These are phyloP conservation scores for Philopotamus ludificatus DNA, from an alignment of 1,140 invertebrate genomes.

Conservation along the genomic window DNA sequence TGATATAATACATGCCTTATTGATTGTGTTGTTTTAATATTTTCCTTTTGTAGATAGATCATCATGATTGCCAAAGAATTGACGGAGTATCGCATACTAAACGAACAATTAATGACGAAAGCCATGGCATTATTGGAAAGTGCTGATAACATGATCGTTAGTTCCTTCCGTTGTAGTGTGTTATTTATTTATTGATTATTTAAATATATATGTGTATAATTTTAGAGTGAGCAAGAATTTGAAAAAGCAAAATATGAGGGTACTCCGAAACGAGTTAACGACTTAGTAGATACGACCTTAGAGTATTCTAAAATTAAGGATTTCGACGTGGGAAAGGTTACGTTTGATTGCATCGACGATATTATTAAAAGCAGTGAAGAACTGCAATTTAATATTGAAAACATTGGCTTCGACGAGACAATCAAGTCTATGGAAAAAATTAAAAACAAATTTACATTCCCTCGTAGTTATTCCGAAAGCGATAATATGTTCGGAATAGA, in stretches of 20 bases:
- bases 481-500: background rate
- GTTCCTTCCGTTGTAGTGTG: background rate
- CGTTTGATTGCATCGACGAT: background rate
- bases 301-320: background rate
- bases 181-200: background rate
- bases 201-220: background rate
- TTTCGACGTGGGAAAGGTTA: background rate
- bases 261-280: background rate
- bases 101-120: slow-evolving; percentile 24
- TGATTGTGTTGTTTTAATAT: too few relatives aligned
- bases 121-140: slow-evolving; percentile 9
- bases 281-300: background rate
- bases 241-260: background rate
- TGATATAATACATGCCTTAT: too few relatives aligned
- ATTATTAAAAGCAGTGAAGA: too few relatives aligned
- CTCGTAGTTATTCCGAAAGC: background rate
- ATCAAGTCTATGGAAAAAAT: slow-evolving; percentile 11
- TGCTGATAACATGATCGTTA: slow-evolving; percentile 9
- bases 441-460: slow-evolving; percentile 16
- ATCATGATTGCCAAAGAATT: slow-evolving; percentile 14
- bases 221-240: background rate
- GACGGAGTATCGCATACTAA: slow-evolving; percentile 14
- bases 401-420: slow-evolving; percentile 9
- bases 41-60: too few relatives aligned
- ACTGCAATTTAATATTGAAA: background rate